Conservation (phyloP, 2,113 vertebrate species). For the Tetrax tetrax region DNA sequence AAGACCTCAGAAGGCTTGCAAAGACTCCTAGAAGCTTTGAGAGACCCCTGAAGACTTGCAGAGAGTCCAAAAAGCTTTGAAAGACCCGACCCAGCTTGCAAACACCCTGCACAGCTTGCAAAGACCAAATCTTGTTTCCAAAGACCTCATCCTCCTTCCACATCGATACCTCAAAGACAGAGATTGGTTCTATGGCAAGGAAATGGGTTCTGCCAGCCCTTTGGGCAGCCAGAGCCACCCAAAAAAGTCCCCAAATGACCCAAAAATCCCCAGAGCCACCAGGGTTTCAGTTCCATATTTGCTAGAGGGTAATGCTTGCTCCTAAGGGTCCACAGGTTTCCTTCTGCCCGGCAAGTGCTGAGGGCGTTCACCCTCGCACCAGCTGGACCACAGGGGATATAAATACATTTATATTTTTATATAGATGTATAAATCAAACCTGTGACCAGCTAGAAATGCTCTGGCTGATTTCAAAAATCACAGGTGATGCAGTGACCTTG, state of each 20-base stretch:
- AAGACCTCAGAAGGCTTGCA: background rate
- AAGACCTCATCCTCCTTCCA: background rate
- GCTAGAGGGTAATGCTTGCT: background rate
- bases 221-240: background rate
- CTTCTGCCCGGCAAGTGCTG: background rate
- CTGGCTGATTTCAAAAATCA: background rate
- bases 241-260: background rate
- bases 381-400: background rate
- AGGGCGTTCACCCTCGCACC: background rate
- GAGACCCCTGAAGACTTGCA: background rate
- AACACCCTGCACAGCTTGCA: background rate
- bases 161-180: background rate
- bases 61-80: background rate
- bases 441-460: background rate
- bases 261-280: background rate
- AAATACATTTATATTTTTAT: background rate
- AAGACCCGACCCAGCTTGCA: background rate
- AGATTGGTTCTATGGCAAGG: background rate
- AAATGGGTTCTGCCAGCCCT: background rate
- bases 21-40: background rate
- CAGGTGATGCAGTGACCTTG: background rate
- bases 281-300: background rate
- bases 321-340: background rate
- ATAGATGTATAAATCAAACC: background rate
- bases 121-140: background rate